phyloP scores from a whole-genome alignment of 2,797 vertebrate species.

The Xenopus petersii region DNA sequence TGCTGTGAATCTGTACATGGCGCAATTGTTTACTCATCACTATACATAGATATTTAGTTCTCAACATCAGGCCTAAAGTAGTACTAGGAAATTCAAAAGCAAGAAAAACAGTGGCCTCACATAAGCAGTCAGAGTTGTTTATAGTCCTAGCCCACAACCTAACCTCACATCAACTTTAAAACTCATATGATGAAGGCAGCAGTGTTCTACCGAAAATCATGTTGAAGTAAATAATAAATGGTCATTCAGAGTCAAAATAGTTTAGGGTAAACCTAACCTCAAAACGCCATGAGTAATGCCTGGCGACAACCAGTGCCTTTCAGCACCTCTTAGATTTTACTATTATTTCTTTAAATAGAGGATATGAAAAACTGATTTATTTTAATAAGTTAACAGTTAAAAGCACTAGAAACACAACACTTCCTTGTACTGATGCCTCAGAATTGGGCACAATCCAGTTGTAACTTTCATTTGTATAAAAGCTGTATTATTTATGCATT shows the following conservation, averaged over 20 bases:
- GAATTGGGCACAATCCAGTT: constrained; percentile 20
- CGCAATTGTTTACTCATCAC: too few species aligned
- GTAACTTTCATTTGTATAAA: constrained; percentile 11
- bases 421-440: constrained; percentile 24
- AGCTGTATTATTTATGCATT: constrained; percentile 28
- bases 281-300: constrained; percentile 15
- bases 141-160: constrained; percentile 28
- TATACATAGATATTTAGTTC: background rate
- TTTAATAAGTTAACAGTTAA: constrained; percentile 45
- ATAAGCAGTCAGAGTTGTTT: constrained; percentile 25
- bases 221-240: constrained; percentile 31
- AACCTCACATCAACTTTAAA: constrained; percentile 40
- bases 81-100: constrained; percentile 8
- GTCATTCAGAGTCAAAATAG: constrained; percentile 14
- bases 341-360: constrained; percentile 50
- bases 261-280: constrained; percentile 43
- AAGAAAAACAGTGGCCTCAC: constrained; percentile 3
- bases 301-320: constrained; percentile 43
- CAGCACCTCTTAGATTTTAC: constrained; percentile 39
- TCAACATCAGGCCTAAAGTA: background rate
- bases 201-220: constrained; percentile 43
- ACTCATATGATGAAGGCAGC: constrained; percentile 18
- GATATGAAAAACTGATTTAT: constrained; percentile 52
- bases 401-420: constrained; percentile 33
- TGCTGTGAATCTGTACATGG: too few species aligned